Evolutionary conservation across 2,113 vertebrate species (phyloP).

Genomic region (Brachypodius melanocephalos): DNA sequence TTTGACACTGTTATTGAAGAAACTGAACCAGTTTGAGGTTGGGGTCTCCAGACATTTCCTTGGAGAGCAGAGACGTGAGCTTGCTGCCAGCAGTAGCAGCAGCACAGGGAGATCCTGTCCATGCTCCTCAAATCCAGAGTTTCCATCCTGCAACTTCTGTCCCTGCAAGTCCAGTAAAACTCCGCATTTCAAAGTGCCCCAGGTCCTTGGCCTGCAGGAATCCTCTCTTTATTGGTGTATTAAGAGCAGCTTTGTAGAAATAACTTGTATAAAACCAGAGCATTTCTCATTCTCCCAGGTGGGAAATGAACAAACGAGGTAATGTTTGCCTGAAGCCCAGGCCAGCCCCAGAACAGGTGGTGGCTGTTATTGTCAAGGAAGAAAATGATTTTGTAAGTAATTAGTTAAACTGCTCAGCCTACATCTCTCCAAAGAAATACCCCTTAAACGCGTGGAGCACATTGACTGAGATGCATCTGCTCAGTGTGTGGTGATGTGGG

Average conservation of each 20-base stretch:
- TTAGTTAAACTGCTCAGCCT: background rate
- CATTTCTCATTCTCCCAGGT: background rate
- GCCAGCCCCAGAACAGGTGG: background rate
- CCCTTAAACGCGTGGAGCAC: background rate
- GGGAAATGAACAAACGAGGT: background rate
- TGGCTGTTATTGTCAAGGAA: background rate
- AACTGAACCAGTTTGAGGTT: background rate
- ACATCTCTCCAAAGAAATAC: background rate
- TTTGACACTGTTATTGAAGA: background rate
- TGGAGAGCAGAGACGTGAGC: background rate
- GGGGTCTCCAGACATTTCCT: background rate
- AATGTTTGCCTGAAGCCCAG: background rate
- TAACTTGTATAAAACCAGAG: background rate
- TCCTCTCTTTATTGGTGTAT: background rate
- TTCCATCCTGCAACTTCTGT: background rate
- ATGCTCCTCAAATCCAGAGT: background rate
- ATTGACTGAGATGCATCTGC: background rate
- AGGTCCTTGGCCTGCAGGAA: background rate
- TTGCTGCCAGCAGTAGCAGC: background rate
- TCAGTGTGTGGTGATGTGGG: background rate
- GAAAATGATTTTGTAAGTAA: constrained; percentile 9
- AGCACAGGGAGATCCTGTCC: background rate
- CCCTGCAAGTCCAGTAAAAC: background rate
- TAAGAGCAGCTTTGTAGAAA: background rate
- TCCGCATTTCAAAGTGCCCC: background rate